Percentiles rank a stretch among this genome's conserved stretches.
These are phyloP conservation scores for Bombus waltoni DNA, from an alignment of 1,140 invertebrate species.

Conservation along the genomic window DNA sequence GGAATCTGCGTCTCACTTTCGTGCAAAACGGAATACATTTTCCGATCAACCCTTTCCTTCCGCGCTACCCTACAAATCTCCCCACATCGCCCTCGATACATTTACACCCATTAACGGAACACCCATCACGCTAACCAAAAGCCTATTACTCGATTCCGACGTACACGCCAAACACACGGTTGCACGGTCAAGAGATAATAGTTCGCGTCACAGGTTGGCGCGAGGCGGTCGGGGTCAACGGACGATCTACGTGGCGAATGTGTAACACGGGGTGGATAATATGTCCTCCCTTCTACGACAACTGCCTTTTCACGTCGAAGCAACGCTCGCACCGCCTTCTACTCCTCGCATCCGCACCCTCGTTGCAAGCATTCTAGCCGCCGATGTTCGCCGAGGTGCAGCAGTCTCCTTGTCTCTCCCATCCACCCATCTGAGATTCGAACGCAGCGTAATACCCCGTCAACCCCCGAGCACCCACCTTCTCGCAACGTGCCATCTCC, in stretches of 20 bases:
- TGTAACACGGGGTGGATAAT: conserved; percentile 56
- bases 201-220: conserved; percentile 59
- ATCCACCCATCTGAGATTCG: conserved; percentile 60
- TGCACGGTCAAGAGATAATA: conserved; percentile 65
- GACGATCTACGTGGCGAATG: conserved; percentile 64
- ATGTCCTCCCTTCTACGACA: conserved; percentile 19
- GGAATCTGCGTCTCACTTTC: neutral
- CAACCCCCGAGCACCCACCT: neutral
- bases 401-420: conserved; percentile 52
- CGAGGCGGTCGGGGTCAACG: conserved; percentile 68
- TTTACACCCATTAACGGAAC: neutral
- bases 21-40: neutral
- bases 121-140: neutral
- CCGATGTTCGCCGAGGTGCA: conserved; percentile 56
- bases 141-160: neutral
- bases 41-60: neutral
- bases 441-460: conserved; percentile 55
- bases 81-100: neutral
- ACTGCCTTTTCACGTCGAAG: conserved; percentile 29
- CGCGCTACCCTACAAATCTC: neutral
- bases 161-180: neutral
- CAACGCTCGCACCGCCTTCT: conserved; percentile 15
- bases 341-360: conserved; percentile 29
- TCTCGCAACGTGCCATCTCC: too few relatives aligned
- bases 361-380: conserved; percentile 59